Conservation (phyloP, 2,113 vertebrate species). For the Callithrix jacchus region DNA sequence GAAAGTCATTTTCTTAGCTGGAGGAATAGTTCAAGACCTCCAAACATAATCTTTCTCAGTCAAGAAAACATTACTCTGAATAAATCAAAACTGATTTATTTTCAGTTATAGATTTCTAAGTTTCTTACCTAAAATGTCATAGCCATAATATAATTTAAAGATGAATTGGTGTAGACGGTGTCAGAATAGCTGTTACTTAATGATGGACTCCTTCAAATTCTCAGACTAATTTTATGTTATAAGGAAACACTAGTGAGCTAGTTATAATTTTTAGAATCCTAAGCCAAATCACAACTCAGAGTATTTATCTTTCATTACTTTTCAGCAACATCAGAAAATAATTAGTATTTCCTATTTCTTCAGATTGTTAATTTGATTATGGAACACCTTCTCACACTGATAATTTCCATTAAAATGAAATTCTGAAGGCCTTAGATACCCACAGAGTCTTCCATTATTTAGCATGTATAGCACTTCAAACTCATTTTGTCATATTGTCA, state of each 20-base stretch:
- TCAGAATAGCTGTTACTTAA: background rate
- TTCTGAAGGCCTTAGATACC: background rate
- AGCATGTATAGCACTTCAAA: background rate
- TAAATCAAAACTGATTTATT: background rate
- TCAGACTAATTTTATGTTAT: background rate
- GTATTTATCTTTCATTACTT: background rate
- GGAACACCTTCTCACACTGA: accelerated
- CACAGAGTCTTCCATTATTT: background rate
- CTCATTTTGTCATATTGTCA: background rate
- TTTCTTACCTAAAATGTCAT: background rate
- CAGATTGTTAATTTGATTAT: background rate
- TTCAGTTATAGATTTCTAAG: background rate
- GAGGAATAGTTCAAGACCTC: background rate
- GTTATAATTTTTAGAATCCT: background rate
- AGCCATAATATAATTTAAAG: background rate
- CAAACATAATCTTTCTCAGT: background rate
- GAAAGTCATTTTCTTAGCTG: background rate
- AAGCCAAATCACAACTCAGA: background rate
- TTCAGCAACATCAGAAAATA: background rate
- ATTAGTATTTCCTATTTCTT: background rate
- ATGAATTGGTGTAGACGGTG: background rate
- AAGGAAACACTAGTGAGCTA: background rate
- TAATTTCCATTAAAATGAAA: background rate
- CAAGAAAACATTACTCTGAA: background rate
- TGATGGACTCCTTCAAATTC: background rate